phyloP scores from a whole-genome alignment of 2,113 vertebrate species.

The Meleagris gallopavo region DNA sequence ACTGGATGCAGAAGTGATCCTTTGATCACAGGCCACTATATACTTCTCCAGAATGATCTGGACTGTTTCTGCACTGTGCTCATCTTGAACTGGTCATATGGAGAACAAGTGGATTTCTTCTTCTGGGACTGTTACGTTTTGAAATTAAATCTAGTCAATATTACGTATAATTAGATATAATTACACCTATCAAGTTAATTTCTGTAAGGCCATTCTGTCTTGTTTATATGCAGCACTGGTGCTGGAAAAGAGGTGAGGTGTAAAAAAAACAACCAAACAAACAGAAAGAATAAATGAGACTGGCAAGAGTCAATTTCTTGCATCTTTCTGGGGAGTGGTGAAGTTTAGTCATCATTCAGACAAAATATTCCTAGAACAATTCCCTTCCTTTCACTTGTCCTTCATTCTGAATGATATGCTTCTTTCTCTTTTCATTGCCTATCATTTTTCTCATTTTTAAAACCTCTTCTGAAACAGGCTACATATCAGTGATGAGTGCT shows the following conservation, averaged over 20 bases:
- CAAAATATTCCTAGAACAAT: background rate
- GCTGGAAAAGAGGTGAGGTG: background rate
- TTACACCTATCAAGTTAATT: background rate
- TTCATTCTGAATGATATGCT: background rate
- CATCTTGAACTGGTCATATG: background rate
- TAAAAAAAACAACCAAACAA: background rate
- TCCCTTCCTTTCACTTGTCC: background rate
- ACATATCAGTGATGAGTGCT: background rate
- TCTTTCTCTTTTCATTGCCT: background rate
- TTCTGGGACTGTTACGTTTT: background rate
- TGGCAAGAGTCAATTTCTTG: background rate
- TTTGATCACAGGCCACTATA: background rate
- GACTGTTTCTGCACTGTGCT: background rate
- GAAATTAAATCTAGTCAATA: slow-evolving; percentile 7
- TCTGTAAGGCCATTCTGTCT: background rate
- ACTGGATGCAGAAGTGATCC: background rate
- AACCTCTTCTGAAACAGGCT: background rate
- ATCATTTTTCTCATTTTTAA: background rate
- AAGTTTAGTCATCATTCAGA: background rate
- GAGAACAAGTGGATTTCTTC: background rate
- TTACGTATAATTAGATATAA: background rate
- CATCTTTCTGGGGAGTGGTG: background rate
- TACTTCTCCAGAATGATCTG: background rate
- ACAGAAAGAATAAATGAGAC: background rate
- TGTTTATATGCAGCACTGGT: background rate